Base-by-base conservation (phyloP, 2,888 invertebrate species). In the Leucophora obtusa region DNA sequence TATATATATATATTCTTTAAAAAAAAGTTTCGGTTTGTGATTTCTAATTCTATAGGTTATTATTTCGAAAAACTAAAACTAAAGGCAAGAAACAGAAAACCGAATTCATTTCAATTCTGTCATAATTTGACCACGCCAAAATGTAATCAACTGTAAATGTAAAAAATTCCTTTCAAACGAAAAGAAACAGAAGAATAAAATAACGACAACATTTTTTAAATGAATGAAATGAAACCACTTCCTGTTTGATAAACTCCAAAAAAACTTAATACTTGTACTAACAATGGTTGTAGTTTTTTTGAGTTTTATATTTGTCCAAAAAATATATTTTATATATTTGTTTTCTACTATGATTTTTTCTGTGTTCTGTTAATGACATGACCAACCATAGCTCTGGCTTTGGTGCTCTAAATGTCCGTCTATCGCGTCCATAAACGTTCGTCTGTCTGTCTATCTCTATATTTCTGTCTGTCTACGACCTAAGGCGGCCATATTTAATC, bases 401-500 rank as follows among this genome's bases (percentile, higher is more conserved):
- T 58, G 51, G 51, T 69, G 58, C 73, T 73, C 68, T 68, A 51
- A 53, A 76, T 43, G 28, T 15, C 5, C 5, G 53, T 56, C 38
- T 47, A 24, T 72, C 54, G 18, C 50, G 60, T 50, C 70, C 54
- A 73, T 70, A 70, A 51, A 21, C 54, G 76, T 69, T 38, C n/a
- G n/a, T n/a, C n/a, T 60, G 86, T 87, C 87, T 86, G 35, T 47
- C 43, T 47, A 38, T 38, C 38, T 38, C 38, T 38, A 11, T 38
- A 38, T 38, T 47, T 66, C 18, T 47, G 58, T 50, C 66, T 73
- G 86, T 87, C 87, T 87, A 85, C 86, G 87, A 86, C 87, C 87
- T 85, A 84, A 87, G 87, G 87, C 87, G 84, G 85, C 86, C 84
- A 86, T 86, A 87, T 87, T 87, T 87, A 87, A 87, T 87, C 87